Evolutionary conservation across 2,113 vertebrate species (phyloP).

Genomic region (Austrofundulus limnaeus): DNA sequence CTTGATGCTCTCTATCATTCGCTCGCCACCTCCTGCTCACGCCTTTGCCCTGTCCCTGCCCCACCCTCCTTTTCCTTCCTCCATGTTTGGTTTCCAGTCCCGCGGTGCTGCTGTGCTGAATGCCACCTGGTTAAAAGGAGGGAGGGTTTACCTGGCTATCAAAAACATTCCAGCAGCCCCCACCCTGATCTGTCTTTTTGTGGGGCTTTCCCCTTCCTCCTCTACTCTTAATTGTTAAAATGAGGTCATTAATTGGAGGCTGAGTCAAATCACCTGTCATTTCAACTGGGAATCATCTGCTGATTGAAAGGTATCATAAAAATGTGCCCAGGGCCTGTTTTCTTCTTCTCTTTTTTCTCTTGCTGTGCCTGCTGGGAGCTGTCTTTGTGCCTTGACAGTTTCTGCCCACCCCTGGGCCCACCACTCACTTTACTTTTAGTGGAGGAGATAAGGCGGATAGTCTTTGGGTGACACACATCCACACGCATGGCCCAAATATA

Average conservation of each 20-base stretch:
- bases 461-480: slow-evolving; percentile 76
- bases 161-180: slow-evolving; percentile 35
- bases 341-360: slow-evolving; percentile 11
- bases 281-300: slow-evolving; percentile 71
- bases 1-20: slow-evolving; percentile 78
- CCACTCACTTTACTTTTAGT: slow-evolving; percentile 51
- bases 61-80: slow-evolving; percentile 27
- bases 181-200: slow-evolving; percentile 19
- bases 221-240: slow-evolving; percentile 81
- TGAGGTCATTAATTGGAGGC: slow-evolving; percentile 79
- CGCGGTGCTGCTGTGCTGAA: slow-evolving; percentile 38
- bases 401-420: slow-evolving; percentile 71
- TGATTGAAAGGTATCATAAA: slow-evolving; percentile 83
- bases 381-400: slow-evolving; percentile 65
- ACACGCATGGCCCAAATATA: slow-evolving; percentile 76
- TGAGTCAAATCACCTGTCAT: slow-evolving; percentile 79
- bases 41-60: slow-evolving; percentile 40
- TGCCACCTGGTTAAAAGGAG: slow-evolving; percentile 33
- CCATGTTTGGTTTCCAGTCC: slow-evolving; percentile 9
- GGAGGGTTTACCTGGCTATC: slow-evolving; percentile 34
- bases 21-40: slow-evolving; percentile 60
- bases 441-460: slow-evolving; percentile 52
- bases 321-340: slow-evolving; percentile 63
- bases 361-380: slow-evolving; percentile 63
- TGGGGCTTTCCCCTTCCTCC: slow-evolving; percentile 61